Base-by-base conservation (phyloP, 2,113 vertebrate species). In the Gymnorhina tibicen region DNA sequence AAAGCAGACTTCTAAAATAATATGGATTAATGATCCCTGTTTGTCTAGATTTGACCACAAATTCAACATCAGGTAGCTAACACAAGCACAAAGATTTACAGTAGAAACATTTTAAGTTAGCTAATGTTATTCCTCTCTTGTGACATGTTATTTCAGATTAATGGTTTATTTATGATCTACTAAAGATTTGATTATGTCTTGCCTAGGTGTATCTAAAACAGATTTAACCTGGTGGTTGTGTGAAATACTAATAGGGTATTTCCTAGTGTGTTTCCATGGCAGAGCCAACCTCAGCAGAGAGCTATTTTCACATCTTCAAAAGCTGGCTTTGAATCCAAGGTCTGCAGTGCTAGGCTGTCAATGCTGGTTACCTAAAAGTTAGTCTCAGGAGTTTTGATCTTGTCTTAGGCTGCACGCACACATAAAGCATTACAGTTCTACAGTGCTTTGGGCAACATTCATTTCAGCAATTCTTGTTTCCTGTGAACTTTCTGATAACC, bases 401-500 rank as follows among this genome's bases (percentile, higher is more conserved):
- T 86, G 35, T 94, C 55, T 93, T 92, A 79, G 53, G 33, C 49
- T 91, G 44, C 72, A 68, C 76, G 66, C 41, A 73, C 70, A 93
- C 58, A 26, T 81, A 84, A 87, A 81, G 60, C 89, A 78, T 91
- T 86, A 59, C 95, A 86, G 56, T 91, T 82, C 85, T 85, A 79
- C 53, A 66, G 77, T 62, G 91, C 84, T 94, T 75, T 87, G 70
- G 93, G 89, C 93, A 93, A 93, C 60, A 72, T 85, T 82, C 41
- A 87, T 85, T 96, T 92, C 93, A 87, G 73, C 56, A 95, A 64
- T 89, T 92, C 60, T 85, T 85, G 66, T 91, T 94, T 94, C 70
- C 49, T 83, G 70, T 91, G 91, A 94, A 87, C 74, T 93, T 97
- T 91, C 53, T 96, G 83, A 85, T 93, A 94, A 80, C 67, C 32